phyloP scores from a whole-genome alignment of 2,888 invertebrate genomes.

The Crepidodera aurea region DNA sequence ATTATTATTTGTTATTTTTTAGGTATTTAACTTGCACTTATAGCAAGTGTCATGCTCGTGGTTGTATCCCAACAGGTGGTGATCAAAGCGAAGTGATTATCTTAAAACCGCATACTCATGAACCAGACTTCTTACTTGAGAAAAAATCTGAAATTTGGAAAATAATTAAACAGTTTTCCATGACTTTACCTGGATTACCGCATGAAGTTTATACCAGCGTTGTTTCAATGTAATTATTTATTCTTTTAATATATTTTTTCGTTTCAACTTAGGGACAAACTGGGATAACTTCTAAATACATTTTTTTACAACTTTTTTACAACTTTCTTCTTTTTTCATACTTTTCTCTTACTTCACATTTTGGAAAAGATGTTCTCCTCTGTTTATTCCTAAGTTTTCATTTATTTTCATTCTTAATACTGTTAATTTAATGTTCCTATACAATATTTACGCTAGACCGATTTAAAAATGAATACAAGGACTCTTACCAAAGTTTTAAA shows the following conservation, averaged over 20 bases:
- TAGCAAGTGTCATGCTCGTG: slow-evolving; percentile 48
- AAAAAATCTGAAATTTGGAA: slow-evolving; percentile 44
- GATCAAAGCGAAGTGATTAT: slow-evolving; percentile 44
- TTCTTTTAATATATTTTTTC: neutral
- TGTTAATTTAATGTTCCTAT: too few relatives aligned
- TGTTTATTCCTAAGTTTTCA: too few relatives aligned
- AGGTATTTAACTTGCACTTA: slow-evolving; percentile 39
- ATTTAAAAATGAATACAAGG: too few relatives aligned
- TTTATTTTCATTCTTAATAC: too few relatives aligned
- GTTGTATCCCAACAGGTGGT: slow-evolving; percentile 45
- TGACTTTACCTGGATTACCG: slow-evolving; percentile 43
- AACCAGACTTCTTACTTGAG: slow-evolving; percentile 45
- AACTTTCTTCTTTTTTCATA: too few relatives aligned
- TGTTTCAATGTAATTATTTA: slow-evolving; percentile 41
- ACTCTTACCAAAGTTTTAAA: too few relatives aligned
- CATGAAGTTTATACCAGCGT: slow-evolving; percentile 45
- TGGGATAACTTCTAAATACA: too few relatives aligned
- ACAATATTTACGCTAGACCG: too few relatives aligned
- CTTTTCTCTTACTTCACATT: too few relatives aligned
- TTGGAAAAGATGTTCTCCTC: too few relatives aligned
- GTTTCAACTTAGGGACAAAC: too few relatives aligned
- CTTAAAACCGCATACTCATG: slow-evolving; percentile 47
- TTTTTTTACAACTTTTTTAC: too few relatives aligned
- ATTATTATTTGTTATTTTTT: slow-evolving; percentile 10
- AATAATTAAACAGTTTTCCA: slow-evolving; percentile 43